Evolutionary conservation across 2,113 vertebrate genomes (phyloP).

Genomic region (Mesocricetus auratus): DNA sequence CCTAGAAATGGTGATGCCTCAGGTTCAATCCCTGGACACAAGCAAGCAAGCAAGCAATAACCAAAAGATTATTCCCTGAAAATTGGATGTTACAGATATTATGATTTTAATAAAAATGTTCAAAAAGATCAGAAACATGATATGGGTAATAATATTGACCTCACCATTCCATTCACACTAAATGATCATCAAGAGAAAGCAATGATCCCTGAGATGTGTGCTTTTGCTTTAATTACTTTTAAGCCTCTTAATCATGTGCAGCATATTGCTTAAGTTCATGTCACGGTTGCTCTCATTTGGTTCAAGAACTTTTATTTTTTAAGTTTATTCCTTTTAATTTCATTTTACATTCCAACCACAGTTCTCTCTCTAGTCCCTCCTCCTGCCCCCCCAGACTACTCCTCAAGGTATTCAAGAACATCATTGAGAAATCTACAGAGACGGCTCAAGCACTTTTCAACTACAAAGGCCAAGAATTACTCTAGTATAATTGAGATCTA

Average conservation of each 20-base stretch:
- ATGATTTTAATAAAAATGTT: background rate
- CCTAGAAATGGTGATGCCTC: background rate
- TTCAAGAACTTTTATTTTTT: background rate
- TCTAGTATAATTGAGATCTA: slow-evolving; percentile 17
- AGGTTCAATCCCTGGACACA: background rate
- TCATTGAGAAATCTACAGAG: too few species aligned
- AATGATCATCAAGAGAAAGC: background rate
- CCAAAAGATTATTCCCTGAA: background rate
- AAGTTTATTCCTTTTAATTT: too few species aligned
- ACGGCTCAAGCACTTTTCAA: slow-evolving; percentile 41
- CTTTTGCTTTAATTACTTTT: slow-evolving; percentile 14
- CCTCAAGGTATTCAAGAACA: too few species aligned
- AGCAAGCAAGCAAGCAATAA: background rate
- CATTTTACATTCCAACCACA: too few species aligned
- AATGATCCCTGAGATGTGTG: slow-evolving; percentile 12
- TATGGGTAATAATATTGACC: background rate
- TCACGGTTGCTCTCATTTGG: slow-evolving; percentile 1
- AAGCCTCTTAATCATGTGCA: background rate
- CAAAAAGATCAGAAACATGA: slow-evolving; percentile 15
- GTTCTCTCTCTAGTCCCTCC: too few species aligned
- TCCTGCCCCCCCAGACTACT: too few species aligned
- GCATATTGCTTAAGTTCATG: slow-evolving; percentile 11
- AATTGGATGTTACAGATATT: background rate
- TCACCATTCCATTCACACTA: background rate
- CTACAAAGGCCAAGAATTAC: background rate